A percentile compares a stretch with the other conserved stretches of the same genome.
Conservation (phyloP, 2,888 invertebrate species). For the Crematogaster levior region DNA sequence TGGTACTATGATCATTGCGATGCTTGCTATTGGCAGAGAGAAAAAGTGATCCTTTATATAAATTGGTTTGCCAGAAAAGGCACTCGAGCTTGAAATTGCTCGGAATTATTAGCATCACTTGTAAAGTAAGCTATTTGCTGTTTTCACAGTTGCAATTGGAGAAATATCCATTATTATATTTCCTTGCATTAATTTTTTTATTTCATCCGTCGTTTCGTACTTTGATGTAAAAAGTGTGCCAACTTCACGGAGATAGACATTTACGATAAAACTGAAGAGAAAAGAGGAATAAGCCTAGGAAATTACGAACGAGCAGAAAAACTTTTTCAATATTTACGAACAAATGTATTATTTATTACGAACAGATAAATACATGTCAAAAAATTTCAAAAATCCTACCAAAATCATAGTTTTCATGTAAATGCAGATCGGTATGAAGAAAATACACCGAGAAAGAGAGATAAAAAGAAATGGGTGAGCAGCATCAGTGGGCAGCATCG, state of each 20-base stretch:
- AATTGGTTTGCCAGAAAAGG: slow-evolving; percentile 63
- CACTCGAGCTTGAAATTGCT: slow-evolving; percentile 70
- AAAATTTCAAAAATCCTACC: too few relatives aligned
- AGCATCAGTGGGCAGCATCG: too few relatives aligned
- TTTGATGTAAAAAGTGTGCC: background rate
- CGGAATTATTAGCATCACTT: slow-evolving; percentile 58
- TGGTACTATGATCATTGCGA: slow-evolving; percentile 63
- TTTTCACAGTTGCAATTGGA: slow-evolving; percentile 35
- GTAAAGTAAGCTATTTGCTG: slow-evolving; percentile 23
- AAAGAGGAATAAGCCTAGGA: background rate
- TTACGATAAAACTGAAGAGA: slow-evolving; percentile 4
- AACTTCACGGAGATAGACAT: background rate
- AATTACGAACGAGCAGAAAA: background rate
- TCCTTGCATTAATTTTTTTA: slow-evolving; percentile 4
- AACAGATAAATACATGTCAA: slow-evolving; percentile 26
- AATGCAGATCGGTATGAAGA: slow-evolving; percentile 44
- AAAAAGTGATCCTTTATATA: slow-evolving; percentile 61
- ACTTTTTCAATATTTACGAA: background rate
- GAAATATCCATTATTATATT: background rate
- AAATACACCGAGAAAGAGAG: slow-evolving; percentile 7
- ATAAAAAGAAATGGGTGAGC: slow-evolving; percentile 6
- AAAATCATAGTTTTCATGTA: too few relatives aligned
- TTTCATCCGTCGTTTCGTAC: background rate
- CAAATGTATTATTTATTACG: slow-evolving; percentile 32
- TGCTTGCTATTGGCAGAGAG: slow-evolving; percentile 48